These are phyloP conservation scores for Drosophila aldrichi DNA, from an alignment of 2,888 invertebrate genomes.

Conservation along the genomic window DNA sequence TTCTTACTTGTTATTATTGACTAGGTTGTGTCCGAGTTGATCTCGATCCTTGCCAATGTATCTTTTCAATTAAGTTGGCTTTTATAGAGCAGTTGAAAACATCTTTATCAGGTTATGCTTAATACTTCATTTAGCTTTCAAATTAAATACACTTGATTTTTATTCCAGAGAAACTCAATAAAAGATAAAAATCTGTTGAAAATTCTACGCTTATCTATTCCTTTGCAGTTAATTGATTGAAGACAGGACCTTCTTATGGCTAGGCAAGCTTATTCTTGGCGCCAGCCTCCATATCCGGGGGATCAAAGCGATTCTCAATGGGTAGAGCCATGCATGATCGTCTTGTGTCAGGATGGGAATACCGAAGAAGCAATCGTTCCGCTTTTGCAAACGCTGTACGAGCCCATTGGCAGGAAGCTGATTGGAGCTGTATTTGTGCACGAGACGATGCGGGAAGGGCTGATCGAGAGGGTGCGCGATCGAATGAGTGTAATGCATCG, in stretches of 20 bases:
- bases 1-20: too few relatives aligned
- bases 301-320: slow-evolving; percentile 55
- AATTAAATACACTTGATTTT: neutral
- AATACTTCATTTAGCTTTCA: neutral
- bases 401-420: slow-evolving; percentile 40
- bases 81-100: neutral
- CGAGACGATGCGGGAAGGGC: slow-evolving; percentile 51
- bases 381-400: slow-evolving; percentile 39
- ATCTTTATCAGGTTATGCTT: too few relatives aligned
- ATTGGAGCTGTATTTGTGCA: slow-evolving; percentile 61
- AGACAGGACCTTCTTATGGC: slow-evolving; percentile 8
- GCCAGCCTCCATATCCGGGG: slow-evolving; percentile 53
- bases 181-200: slow-evolving; percentile 20
- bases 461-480: slow-evolving; percentile 36
- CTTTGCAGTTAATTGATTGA: neutral
- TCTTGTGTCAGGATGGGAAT: slow-evolving; percentile 46
- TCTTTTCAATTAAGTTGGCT: too few relatives aligned
- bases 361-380: slow-evolving; percentile 47
- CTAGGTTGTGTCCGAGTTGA: too few relatives aligned
- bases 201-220: neutral
- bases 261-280: slow-evolving; percentile 55
- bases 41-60: too few relatives aligned
- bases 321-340: slow-evolving; percentile 53
- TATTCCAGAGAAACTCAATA: neutral
- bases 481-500: slow-evolving; percentile 48